Conservation (phyloP, 2,797 vertebrate species). For the Rhinatrema bivittatum region DNA sequence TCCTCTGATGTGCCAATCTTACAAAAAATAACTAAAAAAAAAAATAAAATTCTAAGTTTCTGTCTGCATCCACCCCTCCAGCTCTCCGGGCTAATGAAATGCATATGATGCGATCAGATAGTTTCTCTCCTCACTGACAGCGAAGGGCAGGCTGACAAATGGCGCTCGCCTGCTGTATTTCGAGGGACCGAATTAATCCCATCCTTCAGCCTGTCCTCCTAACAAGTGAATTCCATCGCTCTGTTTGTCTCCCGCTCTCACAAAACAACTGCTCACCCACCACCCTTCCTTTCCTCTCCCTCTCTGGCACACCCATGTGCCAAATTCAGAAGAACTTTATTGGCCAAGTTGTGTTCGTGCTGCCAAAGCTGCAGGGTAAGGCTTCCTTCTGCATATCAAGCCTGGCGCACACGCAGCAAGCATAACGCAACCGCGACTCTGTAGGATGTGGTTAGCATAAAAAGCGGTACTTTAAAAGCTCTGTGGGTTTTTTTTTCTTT, state of each 20-base stretch:
- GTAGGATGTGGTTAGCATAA: too few species aligned
- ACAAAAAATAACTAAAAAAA: too few species aligned
- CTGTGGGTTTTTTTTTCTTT: too few species aligned
- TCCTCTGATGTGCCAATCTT: too few species aligned
- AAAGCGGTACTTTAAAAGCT: too few species aligned
- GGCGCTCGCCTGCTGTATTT: not conserved
- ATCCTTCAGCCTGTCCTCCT: slow-evolving; percentile 15
- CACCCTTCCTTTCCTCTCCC: not conserved
- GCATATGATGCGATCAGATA: slow-evolving; percentile 16
- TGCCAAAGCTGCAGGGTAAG: too few species aligned
- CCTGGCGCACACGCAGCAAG: too few species aligned
- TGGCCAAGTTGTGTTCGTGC: too few species aligned
- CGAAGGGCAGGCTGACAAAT: slow-evolving; percentile 30
- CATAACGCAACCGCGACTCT: too few species aligned
- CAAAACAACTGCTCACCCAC: not conserved
- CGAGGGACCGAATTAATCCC: slow-evolving; percentile 6
- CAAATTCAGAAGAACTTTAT: too few species aligned
- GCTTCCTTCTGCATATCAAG: too few species aligned
- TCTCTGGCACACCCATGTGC: not conserved
- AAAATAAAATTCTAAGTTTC: not conserved
- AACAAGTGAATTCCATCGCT: not conserved
- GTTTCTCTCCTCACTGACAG: slow-evolving; percentile 32
- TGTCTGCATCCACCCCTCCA: accelerated
- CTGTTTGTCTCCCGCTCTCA: not conserved
- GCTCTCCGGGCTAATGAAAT: slow-evolving; percentile 6